Evolutionary conservation across 2,888 invertebrate genomes (phyloP), one percentile per base, ranked within the genome.

Genomic region (Digitonthophagus gazella): DNA sequence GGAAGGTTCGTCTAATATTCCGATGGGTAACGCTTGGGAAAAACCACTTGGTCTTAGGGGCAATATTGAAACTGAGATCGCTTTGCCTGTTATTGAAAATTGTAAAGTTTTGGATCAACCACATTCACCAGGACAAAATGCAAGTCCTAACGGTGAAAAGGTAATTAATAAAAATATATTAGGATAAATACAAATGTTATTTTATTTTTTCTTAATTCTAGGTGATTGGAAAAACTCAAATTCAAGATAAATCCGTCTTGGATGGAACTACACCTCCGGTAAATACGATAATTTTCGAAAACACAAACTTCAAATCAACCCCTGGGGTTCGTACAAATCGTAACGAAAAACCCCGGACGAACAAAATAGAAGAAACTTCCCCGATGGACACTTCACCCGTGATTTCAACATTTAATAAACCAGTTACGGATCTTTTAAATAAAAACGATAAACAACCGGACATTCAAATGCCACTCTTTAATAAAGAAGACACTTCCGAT

Each of bases 211-310:
- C 15, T 55, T 63, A 63, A 66, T 71, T 75, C 18, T 68, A 80
- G 78, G 73, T 79, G 16, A 74, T 80, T 16, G 70, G 67, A 55
- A 81, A 81, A 72, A 67, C 71, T 67, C 80, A 80, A 70, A 74
- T 80, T 2, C 76, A 78, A 44, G 83, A 83, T 67, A 82, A 83
- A 72, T 86, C 87, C 20, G 87, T 90, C 0, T 82, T 92, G 22
- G 91, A 94, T 78, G 90, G 92, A 19, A 86, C 91, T 2, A 91
- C 92, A 3, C 90, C 93, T 0, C 93, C 93, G 1, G 93, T 94
- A 15, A 92, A 93, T 79, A 95, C 95, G 0, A 91, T 96, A 66
- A 95, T 96, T 73, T 95, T 96, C 79, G 95, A 96, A 79, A 96
- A 96, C 80, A 95, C 95, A 1, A 95, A 95, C 81, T 95, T 92